A percentile compares a stretch with the other conserved stretches of the same genome.
Evolutionary conservation across 2,888 invertebrate species (phyloP).

Genomic region (Agelastica alni): DNA sequence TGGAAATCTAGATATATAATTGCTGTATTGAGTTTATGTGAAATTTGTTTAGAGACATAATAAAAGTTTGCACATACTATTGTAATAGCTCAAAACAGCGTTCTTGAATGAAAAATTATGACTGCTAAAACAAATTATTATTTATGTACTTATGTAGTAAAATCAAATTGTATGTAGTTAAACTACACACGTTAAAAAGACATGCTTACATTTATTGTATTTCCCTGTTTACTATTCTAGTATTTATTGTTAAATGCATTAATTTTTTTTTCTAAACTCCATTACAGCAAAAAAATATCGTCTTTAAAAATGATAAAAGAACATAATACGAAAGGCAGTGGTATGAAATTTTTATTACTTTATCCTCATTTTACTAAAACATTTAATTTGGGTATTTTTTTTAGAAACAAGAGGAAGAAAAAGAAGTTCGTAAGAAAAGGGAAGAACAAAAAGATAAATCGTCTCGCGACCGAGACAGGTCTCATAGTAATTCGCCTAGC

Average conservation of each 20-base stretch:
- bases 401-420: constrained; percentile 77
- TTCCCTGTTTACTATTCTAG: no score
- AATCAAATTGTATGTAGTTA: no score
- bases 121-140: no score
- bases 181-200: no score
- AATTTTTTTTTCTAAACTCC: constrained; percentile 22
- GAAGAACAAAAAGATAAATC: constrained; percentile 57
- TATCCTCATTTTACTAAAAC: not conserved
- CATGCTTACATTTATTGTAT: no score
- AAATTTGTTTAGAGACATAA: no score
- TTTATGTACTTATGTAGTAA: no score
- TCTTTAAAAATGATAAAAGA: not conserved
- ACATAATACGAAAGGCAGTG: constrained; percentile 35
- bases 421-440: constrained; percentile 68
- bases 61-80: no score
- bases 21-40: no score
- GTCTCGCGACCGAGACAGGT: constrained; percentile 43
- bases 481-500: constrained; percentile 52
- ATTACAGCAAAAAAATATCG: constrained; percentile 35
- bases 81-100: no score
- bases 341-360: constrained; percentile 41
- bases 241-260: constrained; percentile 16
- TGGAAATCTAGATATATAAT: no score
- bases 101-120: no score
- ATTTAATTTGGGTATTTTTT: constrained; percentile 48